Evolutionary conservation across 1,140 invertebrate species (phyloP).

Genomic region (Oreohelix idahoensis): DNA sequence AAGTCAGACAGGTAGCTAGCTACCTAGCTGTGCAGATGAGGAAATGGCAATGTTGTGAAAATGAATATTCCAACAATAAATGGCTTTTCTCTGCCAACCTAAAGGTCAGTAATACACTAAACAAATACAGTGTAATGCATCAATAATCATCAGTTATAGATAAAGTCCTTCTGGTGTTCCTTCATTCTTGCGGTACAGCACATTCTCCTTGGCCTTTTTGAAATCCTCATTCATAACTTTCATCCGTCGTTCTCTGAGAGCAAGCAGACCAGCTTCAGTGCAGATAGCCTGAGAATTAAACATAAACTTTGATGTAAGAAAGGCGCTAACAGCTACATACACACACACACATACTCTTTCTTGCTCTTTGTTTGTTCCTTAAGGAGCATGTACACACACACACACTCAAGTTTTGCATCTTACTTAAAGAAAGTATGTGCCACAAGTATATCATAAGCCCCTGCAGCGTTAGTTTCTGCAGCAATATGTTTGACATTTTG

Average conservation of each 20-base stretch:
- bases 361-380: too few species aligned
- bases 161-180: conserved; percentile 99
- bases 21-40: too few species aligned
- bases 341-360: too few species aligned
- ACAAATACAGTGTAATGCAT: neutral
- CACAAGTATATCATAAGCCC: too few species aligned
- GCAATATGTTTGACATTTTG: too few species aligned
- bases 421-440: too few species aligned
- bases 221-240: conserved; percentile 99
- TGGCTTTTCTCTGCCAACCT: neutral
- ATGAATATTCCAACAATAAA: neutral
- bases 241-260: conserved; percentile 96
- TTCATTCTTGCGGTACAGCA: conserved; percentile 99
- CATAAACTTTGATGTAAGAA: neutral
- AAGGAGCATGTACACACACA: too few species aligned
- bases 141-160: conserved; percentile 79
- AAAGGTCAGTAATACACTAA: neutral
- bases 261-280: conserved; percentile 98
- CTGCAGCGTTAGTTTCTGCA: too few species aligned
- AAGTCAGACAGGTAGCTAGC: too few species aligned
- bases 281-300: conserved; percentile 90
- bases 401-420: too few species aligned
- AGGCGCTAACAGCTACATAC: neutral
- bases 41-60: too few species aligned
- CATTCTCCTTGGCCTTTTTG: conserved; percentile 99